Evolutionary conservation across 2,113 vertebrate genomes (phyloP), one percentile per base, ranked within the genome.

Genomic region (Ellobius talpinus): DNA sequence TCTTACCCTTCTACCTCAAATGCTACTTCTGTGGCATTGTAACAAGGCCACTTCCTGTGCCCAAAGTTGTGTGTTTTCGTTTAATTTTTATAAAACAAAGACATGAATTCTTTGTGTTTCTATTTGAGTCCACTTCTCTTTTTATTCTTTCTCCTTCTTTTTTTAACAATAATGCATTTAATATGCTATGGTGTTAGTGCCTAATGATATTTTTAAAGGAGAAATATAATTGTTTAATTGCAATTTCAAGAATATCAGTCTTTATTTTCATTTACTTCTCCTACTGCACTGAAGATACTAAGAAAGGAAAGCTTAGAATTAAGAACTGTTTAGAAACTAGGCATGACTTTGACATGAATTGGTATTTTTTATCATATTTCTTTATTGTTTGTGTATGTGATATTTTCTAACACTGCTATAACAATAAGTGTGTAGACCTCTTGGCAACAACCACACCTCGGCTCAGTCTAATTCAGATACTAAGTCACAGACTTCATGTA

Each of bases 1-100:
- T 90, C 93, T 87, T 66, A 74, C 70, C 14, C 61, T 96, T 87
- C 63, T 36, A 42, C 9, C 82, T 70, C 61, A 86, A 84, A 19
- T 77, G 81, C 45, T 39, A 42, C 11, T 52, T 81, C 31, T 63
- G 39, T 58, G 12, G 8, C 47, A 31, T 89, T 65, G 6, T 42
- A 26, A 8, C 26, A 42, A 13, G 3, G 26, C 26, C 19, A 19
- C 93, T 66, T 91, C 50, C 14, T 76, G 16, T 68, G 47, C 12
- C 11, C 21, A 66, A 23, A 55, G 14, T 17, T 33, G 10, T 70
- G 39, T 85, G 39, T 17, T 66, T 92, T 33, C 16, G 9, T 61
- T 94, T 42, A 29, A 50, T 92, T 87, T 87, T 26, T 76, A 1
- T 76, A 14, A 31, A 70, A 92, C 87, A 78, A 68, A 68, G 31